These are phyloP conservation scores for Atlantisia rogersi DNA, from an alignment of 2,113 vertebrate species.

Conservation along the genomic window DNA sequence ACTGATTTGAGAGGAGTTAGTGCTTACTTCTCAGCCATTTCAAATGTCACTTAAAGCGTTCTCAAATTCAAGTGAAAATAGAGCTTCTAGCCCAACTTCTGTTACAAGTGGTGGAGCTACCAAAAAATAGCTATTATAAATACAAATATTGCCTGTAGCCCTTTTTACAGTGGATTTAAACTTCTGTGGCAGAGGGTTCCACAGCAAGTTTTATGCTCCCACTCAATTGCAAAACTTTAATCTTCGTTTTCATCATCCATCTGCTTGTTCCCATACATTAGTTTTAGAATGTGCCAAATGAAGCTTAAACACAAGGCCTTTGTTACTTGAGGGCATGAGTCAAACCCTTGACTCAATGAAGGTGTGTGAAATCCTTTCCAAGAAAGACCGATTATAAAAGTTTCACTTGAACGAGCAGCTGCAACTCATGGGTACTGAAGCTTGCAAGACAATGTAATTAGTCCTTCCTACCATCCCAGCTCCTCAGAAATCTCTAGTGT, in stretches of 20 bases:
- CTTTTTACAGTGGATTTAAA: background rate
- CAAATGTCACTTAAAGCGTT: background rate
- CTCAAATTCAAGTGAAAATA: background rate
- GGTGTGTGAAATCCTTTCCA: constrained; percentile 67
- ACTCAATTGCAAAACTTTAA: constrained; percentile 27
- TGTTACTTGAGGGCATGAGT: constrained; percentile 63
- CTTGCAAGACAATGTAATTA: constrained; percentile 49
- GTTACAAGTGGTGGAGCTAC: background rate
- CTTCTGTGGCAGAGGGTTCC: background rate
- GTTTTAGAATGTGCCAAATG: constrained; percentile 63
- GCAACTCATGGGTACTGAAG: constrained; percentile 52
- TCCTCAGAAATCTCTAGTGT: background rate
- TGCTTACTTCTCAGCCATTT: background rate
- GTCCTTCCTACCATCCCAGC: constrained; percentile 21
- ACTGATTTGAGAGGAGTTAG: background rate
- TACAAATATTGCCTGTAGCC: background rate
- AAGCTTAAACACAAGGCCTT: constrained; percentile 60
- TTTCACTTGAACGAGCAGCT: constrained; percentile 55
- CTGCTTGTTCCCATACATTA: constrained; percentile 47
- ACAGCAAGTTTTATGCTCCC: background rate
- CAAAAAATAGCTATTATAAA: background rate
- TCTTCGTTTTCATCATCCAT: constrained; percentile 49
- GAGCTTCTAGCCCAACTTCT: background rate
- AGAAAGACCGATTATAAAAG: constrained; percentile 56
- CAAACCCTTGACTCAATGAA: constrained; percentile 57